These are phyloP conservation scores for Grallaria varia DNA, from an alignment of 2,113 vertebrate species.

Conservation along the genomic window DNA sequence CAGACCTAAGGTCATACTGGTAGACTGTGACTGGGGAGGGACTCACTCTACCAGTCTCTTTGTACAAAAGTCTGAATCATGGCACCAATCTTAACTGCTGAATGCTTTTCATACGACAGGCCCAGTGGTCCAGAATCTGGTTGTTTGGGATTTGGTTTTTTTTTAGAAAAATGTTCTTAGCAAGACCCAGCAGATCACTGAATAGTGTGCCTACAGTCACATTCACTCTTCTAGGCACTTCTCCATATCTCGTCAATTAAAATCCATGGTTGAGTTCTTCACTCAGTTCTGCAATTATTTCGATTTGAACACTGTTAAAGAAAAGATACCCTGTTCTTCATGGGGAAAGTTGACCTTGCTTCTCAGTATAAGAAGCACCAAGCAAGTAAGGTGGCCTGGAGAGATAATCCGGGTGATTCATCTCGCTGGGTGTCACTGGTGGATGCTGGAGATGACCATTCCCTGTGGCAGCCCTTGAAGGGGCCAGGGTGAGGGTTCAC, in stretches of 20 bases:
- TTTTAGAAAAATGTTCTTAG: neutral
- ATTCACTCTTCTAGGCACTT: neutral
- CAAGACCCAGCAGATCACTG: neutral
- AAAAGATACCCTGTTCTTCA: neutral
- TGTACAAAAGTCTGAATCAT: neutral
- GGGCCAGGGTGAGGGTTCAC: accelerated
- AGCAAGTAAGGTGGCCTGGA: neutral
- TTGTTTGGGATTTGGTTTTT: neutral
- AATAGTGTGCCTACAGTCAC: neutral
- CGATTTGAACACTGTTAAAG: neutral
- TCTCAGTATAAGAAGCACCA: neutral
- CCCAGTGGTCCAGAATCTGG: neutral
- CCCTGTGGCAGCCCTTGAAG: neutral
- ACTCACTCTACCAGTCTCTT: neutral
- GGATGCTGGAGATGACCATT: neutral
- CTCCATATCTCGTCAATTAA: neutral
- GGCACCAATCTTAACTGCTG: neutral
- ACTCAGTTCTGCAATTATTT: neutral
- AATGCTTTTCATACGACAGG: neutral
- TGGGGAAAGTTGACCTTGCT: neutral
- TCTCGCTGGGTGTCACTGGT: neutral
- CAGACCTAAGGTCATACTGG: neutral
- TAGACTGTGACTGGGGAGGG: neutral
- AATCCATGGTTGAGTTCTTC: neutral
- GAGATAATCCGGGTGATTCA: neutral